Base-by-base conservation (phyloP, 2,888 invertebrate species). In the Doris montereyensis region DNA sequence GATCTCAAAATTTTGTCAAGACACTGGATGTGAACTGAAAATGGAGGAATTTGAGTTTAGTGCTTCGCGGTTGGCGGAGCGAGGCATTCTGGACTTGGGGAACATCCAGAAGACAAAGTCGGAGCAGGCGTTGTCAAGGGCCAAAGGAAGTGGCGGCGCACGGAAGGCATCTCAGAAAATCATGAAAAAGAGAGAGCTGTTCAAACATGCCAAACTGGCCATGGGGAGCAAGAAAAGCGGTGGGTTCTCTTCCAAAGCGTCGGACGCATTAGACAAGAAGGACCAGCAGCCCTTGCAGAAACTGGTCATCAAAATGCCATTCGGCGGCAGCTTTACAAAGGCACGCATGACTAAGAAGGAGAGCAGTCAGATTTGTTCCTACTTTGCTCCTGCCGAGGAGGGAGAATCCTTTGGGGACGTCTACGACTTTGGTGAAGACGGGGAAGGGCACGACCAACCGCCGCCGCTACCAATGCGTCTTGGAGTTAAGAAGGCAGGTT, bases 281-380 rank as follows among this genome's bases (percentile, higher is more conserved):
- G 76, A 65, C 24, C 79, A 76, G 26, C 70, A 76, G 62, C 41
- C 60, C 17, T 67, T 79, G 32, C 76, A 79, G 65, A 81, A 78
- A 34, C 67, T 81, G 52, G 76, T 81, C 35, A 73, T 78, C n/a
- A 81, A 78, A 57, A 71, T 81, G 78, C 78, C 78, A 4, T 81
- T 81, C 73, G 79, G 79, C 10, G 75, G 79, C 52, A 58, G 74
- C 5, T 68, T 67, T 62, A 62, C 62, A n/a, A 71, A 57, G 26
- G 34, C 28, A 0, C 70, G 65, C 24, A 76, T 79, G 79, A 71
- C 79, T 1, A 76, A 79, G 57, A 79, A 79, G 72, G 76, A 76
- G 32, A 52, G 68, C 4, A 76, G 60, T 13, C 79, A 79, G 65
- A 79, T 79, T 34, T 41, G 76, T 4, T 79, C 79, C 2, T 79